Evolutionary conservation across 2,888 invertebrate genomes (phyloP).

Genomic region (Spodoptera exigua): DNA sequence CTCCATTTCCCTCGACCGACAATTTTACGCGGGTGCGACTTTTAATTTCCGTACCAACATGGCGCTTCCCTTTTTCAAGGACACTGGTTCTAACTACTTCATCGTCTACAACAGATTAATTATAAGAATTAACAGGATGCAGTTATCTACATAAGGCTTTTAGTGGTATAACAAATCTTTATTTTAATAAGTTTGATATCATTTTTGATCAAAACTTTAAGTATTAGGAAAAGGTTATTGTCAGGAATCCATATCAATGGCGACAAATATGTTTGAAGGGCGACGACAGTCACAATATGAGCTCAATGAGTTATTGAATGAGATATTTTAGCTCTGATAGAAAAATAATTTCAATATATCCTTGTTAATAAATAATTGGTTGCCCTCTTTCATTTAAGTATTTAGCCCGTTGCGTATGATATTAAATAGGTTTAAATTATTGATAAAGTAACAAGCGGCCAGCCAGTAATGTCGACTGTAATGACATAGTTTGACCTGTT

Average conservation of each 20-base stretch:
- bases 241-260: too few species aligned
- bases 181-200: too few species aligned
- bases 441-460: conserved; percentile 24
- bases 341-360: too few species aligned
- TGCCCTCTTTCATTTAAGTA: not conserved
- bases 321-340: too few species aligned
- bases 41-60: conserved; percentile 51
- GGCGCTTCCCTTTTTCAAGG: conserved; percentile 34
- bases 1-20: conserved; percentile 33
- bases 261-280: too few species aligned
- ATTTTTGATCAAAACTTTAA: too few species aligned
- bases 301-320: too few species aligned
- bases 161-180: too few species aligned
- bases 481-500: conserved; percentile 38
- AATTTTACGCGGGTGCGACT: conserved; percentile 32
- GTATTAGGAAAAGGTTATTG: too few species aligned
- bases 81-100: conserved; percentile 24
- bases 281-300: too few species aligned
- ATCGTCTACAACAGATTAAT: conserved; percentile 11
- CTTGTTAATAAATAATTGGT: too few species aligned
- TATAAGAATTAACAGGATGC: conserved; percentile 1
- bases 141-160: too few species aligned
- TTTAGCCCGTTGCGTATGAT: not conserved
- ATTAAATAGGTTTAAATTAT: conserved; percentile 19
- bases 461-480: conserved; percentile 19